Evolutionary conservation across 1,140 invertebrate species (phyloP), one percentile per base, ranked within the genome.

Genomic region (Belonocnema kinseyi): DNA sequence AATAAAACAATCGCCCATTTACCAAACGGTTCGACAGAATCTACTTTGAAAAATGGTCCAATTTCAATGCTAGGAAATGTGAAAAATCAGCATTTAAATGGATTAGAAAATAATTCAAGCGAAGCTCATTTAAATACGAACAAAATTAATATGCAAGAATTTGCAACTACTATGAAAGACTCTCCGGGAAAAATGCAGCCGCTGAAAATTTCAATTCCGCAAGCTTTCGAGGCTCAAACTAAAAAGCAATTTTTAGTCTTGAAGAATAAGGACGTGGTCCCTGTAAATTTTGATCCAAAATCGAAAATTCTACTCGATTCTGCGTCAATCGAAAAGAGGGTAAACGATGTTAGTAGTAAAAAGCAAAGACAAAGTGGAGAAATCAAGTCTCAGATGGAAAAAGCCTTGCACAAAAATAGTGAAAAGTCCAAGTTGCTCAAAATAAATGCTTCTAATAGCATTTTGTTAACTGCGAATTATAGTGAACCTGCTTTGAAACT

Each of bases 1-100:
- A 87, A 90, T 70, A 77, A 82, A n/a, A 90, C 88, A 19, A 85
- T 87, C 14, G 78, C 84, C 16, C 88, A 90, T 75, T 77, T 83
- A 75, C 70, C 83, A 0, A 77, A 80, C 54, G 78, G 61, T 73
- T 71, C 73, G 13, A 17, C 52, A 14, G 17, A 84, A 72, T 12
- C 14, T 11, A 33, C 0, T 66, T 14, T n/a, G 33, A 0, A 17
- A n/a, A 17, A 21, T 66, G 19, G 33, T 66, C 13, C 58, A 8
- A 21, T 2, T 14, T 66, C 33, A 21, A 5, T 72, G 13, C 3
- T 51, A 66, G 14, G 53, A 51, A 66, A 8, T 51, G 56, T 72
- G 4, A 33, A 74, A 3, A 54, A 58, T 80, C 12, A 50, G 16
- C 73, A 75, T 52, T 52, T 33, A 21, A 77, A 79, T 72, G 66